Base-by-base conservation (phyloP, 2,113 vertebrate genomes). In the Dasyurus viverrinus region DNA sequence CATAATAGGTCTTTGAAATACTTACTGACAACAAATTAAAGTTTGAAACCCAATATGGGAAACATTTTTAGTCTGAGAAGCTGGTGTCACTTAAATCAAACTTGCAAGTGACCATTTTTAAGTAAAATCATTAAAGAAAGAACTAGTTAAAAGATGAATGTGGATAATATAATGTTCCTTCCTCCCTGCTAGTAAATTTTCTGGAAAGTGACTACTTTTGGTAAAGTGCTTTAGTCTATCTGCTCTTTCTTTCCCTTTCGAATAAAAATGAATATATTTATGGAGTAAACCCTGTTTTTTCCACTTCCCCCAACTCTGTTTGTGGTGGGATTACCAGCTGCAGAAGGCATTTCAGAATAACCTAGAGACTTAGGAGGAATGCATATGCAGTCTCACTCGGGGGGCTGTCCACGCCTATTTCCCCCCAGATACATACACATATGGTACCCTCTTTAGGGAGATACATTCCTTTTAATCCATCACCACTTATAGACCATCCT, bases 221-320 rank as follows among this genome's bases (percentile, higher is more conserved):
- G 8, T 24, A 55, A 53, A 84, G 2, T 0, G 50, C 47, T n/a
- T 12, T 2, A 8, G 50, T 76, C 55, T 27, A 55, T 84, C 4
- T 94, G 27, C 91, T 8, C n/a, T 0, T 50, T 50, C n/a, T 84
- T 84, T 84, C 36, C n/a, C n/a, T 42, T 26, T 16, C 89, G 14
- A 90, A 50, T 50, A 0, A 5, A 16, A 8, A 50, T 42, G 94
- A 97, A 92, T 0, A 0, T 27, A 0, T n/a, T 50, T 93, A 92
- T 24, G 30, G 90, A 14, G 1, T 90, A 84, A 11, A 8, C 3
- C 53, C 30, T 36, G 3, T 30, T 30, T 30, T 68, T 30, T 57
- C 10, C 53, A 8, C 94, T 2, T 14, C 68, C 68, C 92, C 52
- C 46, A 0, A 89, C n/a, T 42, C 22, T 89, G 50, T 2, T 92